phyloP scores from a whole-genome alignment of 2,888 invertebrate genomes.

The Kuschelorhynchus macadamiae region DNA sequence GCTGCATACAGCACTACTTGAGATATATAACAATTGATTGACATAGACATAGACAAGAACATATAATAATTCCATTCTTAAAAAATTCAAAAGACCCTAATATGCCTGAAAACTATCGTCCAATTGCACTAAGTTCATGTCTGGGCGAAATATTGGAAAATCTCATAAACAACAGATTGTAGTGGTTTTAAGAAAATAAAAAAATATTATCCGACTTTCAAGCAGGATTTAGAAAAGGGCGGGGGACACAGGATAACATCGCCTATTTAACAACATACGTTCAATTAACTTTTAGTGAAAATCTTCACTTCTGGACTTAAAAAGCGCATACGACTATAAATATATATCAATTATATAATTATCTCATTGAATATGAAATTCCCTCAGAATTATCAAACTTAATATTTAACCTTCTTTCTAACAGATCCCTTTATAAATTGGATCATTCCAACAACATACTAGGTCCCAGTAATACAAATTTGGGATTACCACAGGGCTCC shows the following conservation, averaged over 20 bases:
- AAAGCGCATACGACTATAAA: slow-evolving; percentile 2
- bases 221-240: slow-evolving; percentile 1
- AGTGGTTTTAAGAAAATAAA: too few species aligned
- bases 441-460: too few species aligned
- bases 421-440: too few species aligned
- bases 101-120: neutral
- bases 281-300: slow-evolving; percentile 4
- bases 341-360: slow-evolving; percentile 1
- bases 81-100: neutral
- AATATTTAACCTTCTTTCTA: too few species aligned
- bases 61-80: too few species aligned
- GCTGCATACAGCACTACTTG: neutral
- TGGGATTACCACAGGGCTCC: neutral
- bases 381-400: neutral
- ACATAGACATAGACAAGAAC: too few species aligned
- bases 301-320: neutral
- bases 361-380: slow-evolving; percentile 5
- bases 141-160: too few species aligned
- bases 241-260: neutral
- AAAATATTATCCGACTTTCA: neutral
- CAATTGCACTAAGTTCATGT: slow-evolving; percentile 7
- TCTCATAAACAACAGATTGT: too few species aligned
- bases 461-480: neutral
- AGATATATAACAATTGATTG: neutral
- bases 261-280: neutral